These are phyloP conservation scores for Nipponia nippon DNA, from an alignment of 2,113 vertebrate genomes.

Conservation along the genomic window DNA sequence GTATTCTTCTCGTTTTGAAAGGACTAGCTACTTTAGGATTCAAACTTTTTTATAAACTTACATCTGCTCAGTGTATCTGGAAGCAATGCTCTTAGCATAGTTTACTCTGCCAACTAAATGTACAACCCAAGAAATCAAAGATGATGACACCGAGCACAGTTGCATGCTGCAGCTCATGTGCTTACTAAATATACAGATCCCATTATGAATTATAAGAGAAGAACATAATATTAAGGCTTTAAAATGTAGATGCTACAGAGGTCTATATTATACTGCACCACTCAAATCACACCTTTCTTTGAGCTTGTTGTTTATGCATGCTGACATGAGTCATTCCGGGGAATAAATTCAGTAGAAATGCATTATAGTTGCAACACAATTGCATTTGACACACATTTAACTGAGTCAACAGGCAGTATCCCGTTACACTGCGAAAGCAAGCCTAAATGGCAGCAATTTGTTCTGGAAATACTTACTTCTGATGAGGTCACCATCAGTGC, in stretches of 20 bases:
- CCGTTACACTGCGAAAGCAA: background rate
- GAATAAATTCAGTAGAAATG: conserved; percentile 17
- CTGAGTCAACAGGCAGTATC: background rate
- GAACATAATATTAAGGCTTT: background rate
- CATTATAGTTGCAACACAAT: conserved; percentile 7
- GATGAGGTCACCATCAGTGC: conserved; percentile 77
- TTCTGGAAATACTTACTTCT: conserved; percentile 85
- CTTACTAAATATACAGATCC: background rate
- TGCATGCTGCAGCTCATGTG: background rate
- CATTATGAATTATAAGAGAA: background rate
- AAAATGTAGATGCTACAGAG: background rate
- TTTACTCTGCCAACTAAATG: background rate
- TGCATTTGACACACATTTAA: conserved; percentile 46
- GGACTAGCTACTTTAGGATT: background rate
- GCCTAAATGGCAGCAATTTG: conserved; percentile 27
- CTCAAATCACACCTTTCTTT: background rate
- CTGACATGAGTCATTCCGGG: background rate
- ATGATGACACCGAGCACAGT: background rate
- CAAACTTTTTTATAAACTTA: background rate
- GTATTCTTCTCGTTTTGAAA: background rate
- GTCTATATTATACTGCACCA: background rate
- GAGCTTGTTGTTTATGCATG: background rate
- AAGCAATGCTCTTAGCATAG: background rate
- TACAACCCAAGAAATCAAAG: background rate
- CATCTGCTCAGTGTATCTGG: background rate